Evolutionary conservation across 2,113 vertebrate species (phyloP).

Genomic region (Vidua chalybeata): DNA sequence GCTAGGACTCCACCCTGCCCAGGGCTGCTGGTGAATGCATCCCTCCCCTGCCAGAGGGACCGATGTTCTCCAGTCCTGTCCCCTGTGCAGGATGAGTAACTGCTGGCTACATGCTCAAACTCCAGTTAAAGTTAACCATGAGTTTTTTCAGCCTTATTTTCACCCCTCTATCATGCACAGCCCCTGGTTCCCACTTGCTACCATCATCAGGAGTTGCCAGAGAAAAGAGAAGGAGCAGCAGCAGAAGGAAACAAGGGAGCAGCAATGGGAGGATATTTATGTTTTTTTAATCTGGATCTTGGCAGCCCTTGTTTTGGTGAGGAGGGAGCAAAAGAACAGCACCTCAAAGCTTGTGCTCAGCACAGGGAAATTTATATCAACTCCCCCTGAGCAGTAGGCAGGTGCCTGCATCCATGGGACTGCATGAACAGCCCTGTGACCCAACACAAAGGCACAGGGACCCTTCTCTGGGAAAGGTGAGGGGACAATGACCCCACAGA

Average conservation of each 20-base stretch:
- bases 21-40: accelerated
- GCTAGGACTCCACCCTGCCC: not conserved
- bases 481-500: accelerated
- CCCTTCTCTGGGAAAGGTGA: not conserved
- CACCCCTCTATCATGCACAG: not conserved
- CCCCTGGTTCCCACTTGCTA: not conserved
- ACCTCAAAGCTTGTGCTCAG: not conserved
- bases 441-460: not conserved
- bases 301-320: not conserved
- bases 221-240: not conserved
- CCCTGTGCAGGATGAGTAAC: not conserved
- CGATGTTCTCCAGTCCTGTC: not conserved
- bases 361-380: not conserved
- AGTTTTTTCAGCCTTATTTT: not conserved
- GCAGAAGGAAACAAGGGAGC: not conserved
- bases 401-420: not conserved
- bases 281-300: not conserved
- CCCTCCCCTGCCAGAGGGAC: slow-evolving; percentile 13
- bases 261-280: not conserved
- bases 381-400: not conserved
- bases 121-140: not conserved
- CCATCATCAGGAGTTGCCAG: not conserved
- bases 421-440: accelerated
- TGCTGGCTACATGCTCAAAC: not conserved
- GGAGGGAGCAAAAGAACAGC: not conserved